Evolutionary conservation across 2,888 invertebrate species (phyloP), one percentile per base, ranked within the genome.

Genomic region (Stenodema calcarata): DNA sequence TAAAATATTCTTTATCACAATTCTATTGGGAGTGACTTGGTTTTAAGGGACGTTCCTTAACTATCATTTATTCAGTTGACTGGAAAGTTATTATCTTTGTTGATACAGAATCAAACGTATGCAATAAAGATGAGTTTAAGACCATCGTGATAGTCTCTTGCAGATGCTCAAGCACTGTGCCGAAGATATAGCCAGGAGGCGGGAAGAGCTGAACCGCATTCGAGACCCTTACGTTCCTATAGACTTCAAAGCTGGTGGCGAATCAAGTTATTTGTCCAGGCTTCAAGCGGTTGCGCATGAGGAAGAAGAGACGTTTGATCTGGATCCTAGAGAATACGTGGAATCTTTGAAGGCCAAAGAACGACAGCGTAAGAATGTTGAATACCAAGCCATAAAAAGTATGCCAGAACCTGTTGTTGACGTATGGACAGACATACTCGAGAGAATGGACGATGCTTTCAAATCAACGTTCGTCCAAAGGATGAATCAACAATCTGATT

Each of bases 401-500:
- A 42, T n/a, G 0, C 41, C 54, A 7, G 7, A 62, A 28, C 42
- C 27, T 0, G 76, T 54, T 27, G 42, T 44, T 16, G 79, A 79
- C n/a, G 41, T 54, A 11, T 27, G 41, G 42, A 86, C 79, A n/a
- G 86, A 86, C 28, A 42, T 69, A 14, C 69, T 69, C 0, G 47
- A 62, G n/a, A 69, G 35, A 62, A 78, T 79, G 78, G 47, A 79
- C n/a, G 79, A 69, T 27, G 79, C 35, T 16, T 86, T 69, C 79
- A 78, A 69, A 18, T 23, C 62, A 42, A n/a, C 14, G 12, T 79
- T 86, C 62, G 62, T 41, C 11, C 16, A 18, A 16, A 79, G 23
- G 12, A 62, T 79, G 69, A 44, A 79, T 28, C 78, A 86, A 27
- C 86, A 86, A 28, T 54, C 86, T n/a, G 62, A 86, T 44, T 86